Evolutionary conservation across 2,113 vertebrate genomes (phyloP).

Genomic region (Fulica atra): DNA sequence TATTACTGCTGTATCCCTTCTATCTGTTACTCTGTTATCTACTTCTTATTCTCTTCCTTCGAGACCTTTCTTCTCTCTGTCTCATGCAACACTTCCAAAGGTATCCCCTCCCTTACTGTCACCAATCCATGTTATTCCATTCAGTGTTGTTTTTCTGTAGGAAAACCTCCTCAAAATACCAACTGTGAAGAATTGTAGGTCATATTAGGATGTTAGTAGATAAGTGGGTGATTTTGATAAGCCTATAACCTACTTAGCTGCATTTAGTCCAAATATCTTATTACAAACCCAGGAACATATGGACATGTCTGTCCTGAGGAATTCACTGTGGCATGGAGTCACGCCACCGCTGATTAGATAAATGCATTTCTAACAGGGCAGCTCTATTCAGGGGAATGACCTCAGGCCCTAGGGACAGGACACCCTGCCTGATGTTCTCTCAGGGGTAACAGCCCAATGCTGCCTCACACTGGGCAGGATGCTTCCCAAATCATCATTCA

Average conservation of each 20-base stretch:
- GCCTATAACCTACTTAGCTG: neutral
- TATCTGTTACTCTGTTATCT: neutral
- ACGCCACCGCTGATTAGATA: neutral
- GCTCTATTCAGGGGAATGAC: neutral
- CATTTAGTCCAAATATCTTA: neutral
- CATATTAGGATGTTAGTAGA: neutral
- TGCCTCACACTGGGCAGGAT: neutral
- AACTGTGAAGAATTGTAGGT: neutral
- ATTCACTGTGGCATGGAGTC: neutral
- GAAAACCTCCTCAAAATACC: neutral
- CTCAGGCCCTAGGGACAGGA: neutral
- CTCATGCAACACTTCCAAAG: neutral
- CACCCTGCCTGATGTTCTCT: fast-evolving
- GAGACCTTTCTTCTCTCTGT: neutral
- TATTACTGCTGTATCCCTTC: neutral
- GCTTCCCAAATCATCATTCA: neutral
- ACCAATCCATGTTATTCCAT: neutral
- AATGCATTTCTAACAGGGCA: neutral
- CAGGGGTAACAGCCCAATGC: neutral
- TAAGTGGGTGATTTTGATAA: neutral
- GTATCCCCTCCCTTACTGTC: neutral
- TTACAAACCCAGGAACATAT: neutral
- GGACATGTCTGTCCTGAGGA: fast-evolving
- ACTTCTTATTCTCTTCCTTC: neutral
- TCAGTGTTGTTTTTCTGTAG: neutral